A percentile compares a stretch with the other conserved stretches of the same genome.
phyloP scores from a whole-genome alignment of 2,797 vertebrate genomes.

The Coranthus polyacanthus region DNA sequence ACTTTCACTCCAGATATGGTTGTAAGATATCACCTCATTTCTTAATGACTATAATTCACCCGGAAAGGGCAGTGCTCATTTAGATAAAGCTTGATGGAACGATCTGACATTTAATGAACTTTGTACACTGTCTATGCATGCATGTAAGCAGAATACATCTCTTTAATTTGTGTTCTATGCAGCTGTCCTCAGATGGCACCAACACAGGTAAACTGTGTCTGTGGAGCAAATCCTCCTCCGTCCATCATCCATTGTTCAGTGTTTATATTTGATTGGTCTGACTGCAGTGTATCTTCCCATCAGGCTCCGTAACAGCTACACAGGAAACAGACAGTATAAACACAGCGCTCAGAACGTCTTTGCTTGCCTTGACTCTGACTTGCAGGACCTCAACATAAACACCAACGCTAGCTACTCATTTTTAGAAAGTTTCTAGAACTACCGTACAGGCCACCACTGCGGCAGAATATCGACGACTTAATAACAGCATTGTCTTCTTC shows the following conservation, averaged over 20 bases:
- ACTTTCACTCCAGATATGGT: slow-evolving; percentile 76
- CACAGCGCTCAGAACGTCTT: slow-evolving; percentile 66
- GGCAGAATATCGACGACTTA: slow-evolving; percentile 1
- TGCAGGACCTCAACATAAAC: slow-evolving; percentile 64
- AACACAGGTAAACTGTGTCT: slow-evolving; percentile 34
- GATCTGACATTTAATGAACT: slow-evolving; percentile 11
- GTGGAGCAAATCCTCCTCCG: slow-evolving; percentile 45
- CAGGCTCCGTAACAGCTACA: slow-evolving; percentile 71
- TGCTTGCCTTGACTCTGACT: slow-evolving; percentile 50
- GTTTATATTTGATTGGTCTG: slow-evolving; percentile 75
- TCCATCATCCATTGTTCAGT: slow-evolving; percentile 70
- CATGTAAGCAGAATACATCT: background rate
- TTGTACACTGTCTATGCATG: background rate
- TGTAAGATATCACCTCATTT: slow-evolving; percentile 37
- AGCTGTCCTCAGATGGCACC: slow-evolving; percentile 37
- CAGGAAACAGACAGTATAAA: slow-evolving; percentile 83
- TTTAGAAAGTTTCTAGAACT: slow-evolving; percentile 31
- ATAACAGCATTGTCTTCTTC: slow-evolving; percentile 1
- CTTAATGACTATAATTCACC: slow-evolving; percentile 53
- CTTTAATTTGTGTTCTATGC: background rate
- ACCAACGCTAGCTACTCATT: slow-evolving; percentile 52
- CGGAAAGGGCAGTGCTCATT: slow-evolving; percentile 50
- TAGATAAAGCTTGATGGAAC: slow-evolving; percentile 31
- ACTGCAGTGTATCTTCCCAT: slow-evolving; percentile 69
- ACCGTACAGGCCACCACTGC: slow-evolving; percentile 9